Evolutionary conservation across 2,888 invertebrate species (phyloP), one percentile per base, ranked within the genome.

Genomic region (Eilema griseolum): DNA sequence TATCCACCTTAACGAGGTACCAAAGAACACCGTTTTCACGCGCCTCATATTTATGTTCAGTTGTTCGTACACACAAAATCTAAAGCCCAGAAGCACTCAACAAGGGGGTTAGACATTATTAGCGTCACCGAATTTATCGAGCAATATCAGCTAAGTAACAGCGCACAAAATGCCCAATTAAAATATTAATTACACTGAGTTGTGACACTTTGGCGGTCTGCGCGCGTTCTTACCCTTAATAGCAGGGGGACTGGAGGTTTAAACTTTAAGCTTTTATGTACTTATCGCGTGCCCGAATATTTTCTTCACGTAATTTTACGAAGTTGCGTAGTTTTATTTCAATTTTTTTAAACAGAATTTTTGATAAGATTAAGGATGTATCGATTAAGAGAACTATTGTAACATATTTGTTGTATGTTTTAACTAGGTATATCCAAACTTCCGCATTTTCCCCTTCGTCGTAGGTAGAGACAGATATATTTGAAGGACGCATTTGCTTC

Each of bases 141-240:
- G 93, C 92, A 90, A 92, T 93, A 93, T 94, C 93, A 92, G 91
- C 91, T 88, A 86, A 90, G 92, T 92, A 92, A 92, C 92, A 93
- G 91, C 92, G 93, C 92, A 90, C 90, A 89, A 93, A 94, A 93
- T 93, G 92, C 92, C 93, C 94, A 94, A 94, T 95, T 94, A 94
- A 95, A 95, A 94, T 94, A 94, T 94, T 95, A 95, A 95, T 94
- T 95, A 93, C 94, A 90, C 88, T 90, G 90, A 92, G 92, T 91
- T 92, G 91, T 89, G 92, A 91, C 91, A 91, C 90, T 91, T 89
- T 82, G 87, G 86, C 88, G 90, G 89, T 86, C 86, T 85, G 82
- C 79, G 85, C 85, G 78, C 86, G 83, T 86, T 86, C 88, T 87
- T 87, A 86, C 85, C 79, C 85, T 85, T 85, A 86, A 86, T 88